Base-by-base conservation (phyloP, 2,888 invertebrate species). In the Muscina levida region DNA sequence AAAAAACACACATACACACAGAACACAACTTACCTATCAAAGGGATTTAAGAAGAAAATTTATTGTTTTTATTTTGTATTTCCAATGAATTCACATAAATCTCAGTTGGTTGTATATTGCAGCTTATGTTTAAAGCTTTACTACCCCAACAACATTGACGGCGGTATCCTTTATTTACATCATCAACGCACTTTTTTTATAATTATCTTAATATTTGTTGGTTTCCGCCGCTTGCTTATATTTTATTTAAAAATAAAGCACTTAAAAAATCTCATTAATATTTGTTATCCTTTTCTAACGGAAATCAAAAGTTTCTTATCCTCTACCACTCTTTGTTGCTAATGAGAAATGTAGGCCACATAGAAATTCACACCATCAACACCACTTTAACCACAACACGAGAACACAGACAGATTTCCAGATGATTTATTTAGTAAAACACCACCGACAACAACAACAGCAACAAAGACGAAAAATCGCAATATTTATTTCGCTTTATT, bases 271-370 rank as follows among this genome's bases (percentile, higher is more conserved):
- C 22, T 13, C n/a, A 13, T 1, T n/a, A 46, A 46, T 31, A n/a
- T 37, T 19, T 42, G 13, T 51, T 46, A n/a, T 10, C 39, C 22
- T 17, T 59, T n/a, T n/a, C n/a, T 2, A 39, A 42, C 73, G 80
- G 80, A 80, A 71, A 74, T 77, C 17, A 71, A 77, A 57, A 37
- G 11, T 39, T 74, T 37, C 37, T 37, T 10, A 4, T 37, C 37
- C 37, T 6, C 37, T 6, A 37, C 37, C 37, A 37, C 37, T 37
- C 37, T n/a, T n/a, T n/a, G 48, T 19, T 6, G 19, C 48, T n/a
- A n/a, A n/a, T n/a, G n/a, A n/a, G n/a, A n/a, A n/a, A n/a, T n/a
- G n/a, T n/a, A n/a, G n/a, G n/a, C n/a, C n/a, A n/a, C n/a, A n/a
- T n/a, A n/a, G n/a, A n/a, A n/a, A 62, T 37, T 44, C 8, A 42